phyloP scores from a whole-genome alignment of 2,113 vertebrate species.

The Phycodurus eques region DNA sequence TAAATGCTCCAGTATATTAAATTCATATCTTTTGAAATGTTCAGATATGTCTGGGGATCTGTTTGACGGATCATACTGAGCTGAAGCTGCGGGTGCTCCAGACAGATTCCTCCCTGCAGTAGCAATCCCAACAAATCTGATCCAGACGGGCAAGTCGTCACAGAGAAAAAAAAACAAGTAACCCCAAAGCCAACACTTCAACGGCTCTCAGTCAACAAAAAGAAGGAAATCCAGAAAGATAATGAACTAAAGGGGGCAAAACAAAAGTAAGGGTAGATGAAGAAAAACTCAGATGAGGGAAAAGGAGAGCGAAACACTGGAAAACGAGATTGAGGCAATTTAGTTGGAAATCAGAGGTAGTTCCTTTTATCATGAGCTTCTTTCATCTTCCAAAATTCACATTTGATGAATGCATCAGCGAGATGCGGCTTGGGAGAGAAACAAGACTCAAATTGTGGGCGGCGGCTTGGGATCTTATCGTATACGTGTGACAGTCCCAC shows the following conservation, averaged over 20 bases:
- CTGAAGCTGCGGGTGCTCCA: constrained; percentile 18
- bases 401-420: constrained; percentile 35
- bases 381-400: constrained; percentile 61
- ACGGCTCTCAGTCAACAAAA: constrained; percentile 7
- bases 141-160: constrained; percentile 4
- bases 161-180: neutral
- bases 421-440: constrained; percentile 11
- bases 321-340: constrained; percentile 47
- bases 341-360: constrained; percentile 49
- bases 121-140: neutral
- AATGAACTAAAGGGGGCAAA: neutral
- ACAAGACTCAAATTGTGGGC: constrained; percentile 15
- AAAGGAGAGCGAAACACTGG: constrained; percentile 44
- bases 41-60: constrained; percentile 6
- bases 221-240: neutral
- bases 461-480: neutral
- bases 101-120: neutral
- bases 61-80: constrained; percentile 2
- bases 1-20: neutral
- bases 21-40: constrained; percentile 3
- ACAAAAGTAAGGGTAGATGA: constrained; percentile 15
- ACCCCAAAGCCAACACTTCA: neutral
- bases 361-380: constrained; percentile 54
- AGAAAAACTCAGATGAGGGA: constrained; percentile 20
- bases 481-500: too few relatives aligned